A percentile compares a stretch with the other conserved stretches of the same genome.
phyloP scores from a whole-genome alignment of 2,797 vertebrate genomes.

The Myripristis murdjan region DNA sequence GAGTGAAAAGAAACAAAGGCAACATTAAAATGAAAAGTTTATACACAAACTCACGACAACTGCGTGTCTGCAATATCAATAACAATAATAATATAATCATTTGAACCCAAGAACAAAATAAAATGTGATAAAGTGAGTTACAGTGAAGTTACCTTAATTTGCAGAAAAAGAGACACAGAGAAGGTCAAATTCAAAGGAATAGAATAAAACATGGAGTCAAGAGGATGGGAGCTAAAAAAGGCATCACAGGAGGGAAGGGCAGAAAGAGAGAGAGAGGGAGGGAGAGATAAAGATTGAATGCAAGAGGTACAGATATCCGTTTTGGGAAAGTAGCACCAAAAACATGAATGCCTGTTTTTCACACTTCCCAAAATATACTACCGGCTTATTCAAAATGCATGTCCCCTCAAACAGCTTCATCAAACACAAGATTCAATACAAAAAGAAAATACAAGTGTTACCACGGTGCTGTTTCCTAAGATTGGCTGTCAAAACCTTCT shows the following conservation, averaged over 20 bases:
- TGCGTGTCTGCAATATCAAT: conserved; percentile 87
- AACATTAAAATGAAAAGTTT: conserved; percentile 90
- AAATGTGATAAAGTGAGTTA: conserved; percentile 83
- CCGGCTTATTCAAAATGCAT: conserved; percentile 76
- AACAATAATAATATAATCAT: conserved; percentile 84
- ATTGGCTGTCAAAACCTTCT: conserved; percentile 54
- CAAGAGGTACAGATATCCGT: conserved; percentile 77
- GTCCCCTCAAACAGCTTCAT: conserved; percentile 74
- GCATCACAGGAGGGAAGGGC: conserved; percentile 22
- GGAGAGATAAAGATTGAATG: conserved; percentile 46
- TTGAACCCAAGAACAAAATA: conserved; percentile 83
- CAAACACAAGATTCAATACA: conserved; percentile 80
- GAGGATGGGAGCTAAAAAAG: conserved; percentile 29
- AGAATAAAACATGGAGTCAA: conserved; percentile 50
- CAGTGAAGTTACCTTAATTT: conserved; percentile 84
- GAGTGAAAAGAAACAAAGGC: conserved; percentile 90
- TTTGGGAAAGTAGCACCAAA: conserved; percentile 90
- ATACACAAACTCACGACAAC: conserved; percentile 87
- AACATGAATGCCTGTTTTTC: conserved; percentile 85
- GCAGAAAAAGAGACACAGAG: conserved; percentile 54
- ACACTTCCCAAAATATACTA: conserved; percentile 82
- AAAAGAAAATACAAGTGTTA: conserved; percentile 76
- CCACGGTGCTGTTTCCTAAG: conserved; percentile 66
- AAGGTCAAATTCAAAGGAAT: conserved; percentile 44
- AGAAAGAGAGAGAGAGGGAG: conserved; percentile 40